Conservation (phyloP, 1,140 invertebrate species). For the Cydia amplana region DNA sequence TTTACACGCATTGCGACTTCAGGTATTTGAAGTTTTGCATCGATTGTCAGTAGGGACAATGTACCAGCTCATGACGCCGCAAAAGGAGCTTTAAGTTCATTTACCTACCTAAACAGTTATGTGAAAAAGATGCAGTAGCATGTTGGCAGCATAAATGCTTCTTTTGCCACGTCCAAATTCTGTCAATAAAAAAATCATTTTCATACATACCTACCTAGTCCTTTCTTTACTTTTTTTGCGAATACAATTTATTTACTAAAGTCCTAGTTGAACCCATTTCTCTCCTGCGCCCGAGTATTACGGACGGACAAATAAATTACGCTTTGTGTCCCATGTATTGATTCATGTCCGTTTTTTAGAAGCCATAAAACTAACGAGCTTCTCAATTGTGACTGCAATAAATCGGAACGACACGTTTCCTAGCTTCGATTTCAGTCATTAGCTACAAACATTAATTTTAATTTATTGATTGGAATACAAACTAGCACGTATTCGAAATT, state of each 20-base stretch:
- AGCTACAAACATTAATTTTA: conserved; percentile 26
- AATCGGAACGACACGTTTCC: conserved; percentile 49
- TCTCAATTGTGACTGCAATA: conserved; percentile 64
- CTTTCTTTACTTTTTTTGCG: too few species aligned
- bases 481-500: not conserved
- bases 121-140: too few species aligned
- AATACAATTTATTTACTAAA: not conserved
- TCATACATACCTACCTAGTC: too few species aligned
- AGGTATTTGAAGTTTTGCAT: too few species aligned
- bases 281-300: conserved; percentile 27
- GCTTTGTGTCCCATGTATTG: conserved; percentile 64
- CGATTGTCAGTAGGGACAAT: too few species aligned
- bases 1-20: too few species aligned
- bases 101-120: too few species aligned
- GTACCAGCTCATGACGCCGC: too few species aligned
- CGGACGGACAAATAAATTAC: conserved; percentile 62
- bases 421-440: conserved; percentile 35
- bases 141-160: too few species aligned
- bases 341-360: conserved; percentile 65
- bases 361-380: conserved; percentile 74
- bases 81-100: too few species aligned
- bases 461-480: conserved; percentile 44
- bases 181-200: too few species aligned
- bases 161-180: too few species aligned
- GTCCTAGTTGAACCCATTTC: conserved; percentile 27